Conservation (phyloP, 2,888 invertebrate genomes). For the Tolmerus cingulatus region DNA sequence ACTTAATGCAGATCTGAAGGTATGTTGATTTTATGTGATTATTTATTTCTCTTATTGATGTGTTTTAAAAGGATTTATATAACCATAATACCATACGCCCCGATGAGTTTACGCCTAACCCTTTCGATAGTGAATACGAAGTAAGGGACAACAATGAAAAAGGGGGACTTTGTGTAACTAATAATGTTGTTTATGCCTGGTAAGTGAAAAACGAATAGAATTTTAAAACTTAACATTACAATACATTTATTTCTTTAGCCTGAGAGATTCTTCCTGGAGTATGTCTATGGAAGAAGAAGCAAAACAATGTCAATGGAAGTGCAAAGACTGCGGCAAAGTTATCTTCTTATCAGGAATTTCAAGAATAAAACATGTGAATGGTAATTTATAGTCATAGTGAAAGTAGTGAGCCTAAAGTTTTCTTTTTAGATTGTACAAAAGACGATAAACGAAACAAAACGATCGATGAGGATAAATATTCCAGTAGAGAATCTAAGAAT, state of each 20-base stretch:
- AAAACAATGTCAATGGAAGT: constrained; percentile 73
- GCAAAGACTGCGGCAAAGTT: constrained; percentile 73
- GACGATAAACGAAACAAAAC: neutral
- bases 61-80: constrained; percentile 58
- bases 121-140: constrained; percentile 73
- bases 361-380: constrained; percentile 74
- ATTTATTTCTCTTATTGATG: constrained; percentile 51
- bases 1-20: constrained; percentile 83
- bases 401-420: neutral
- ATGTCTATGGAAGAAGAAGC: constrained; percentile 69
- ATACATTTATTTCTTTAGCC: constrained; percentile 62
- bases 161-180: constrained; percentile 84
- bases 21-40: neutral
- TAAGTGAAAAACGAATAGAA: constrained; percentile 53
- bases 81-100: constrained; percentile 53
- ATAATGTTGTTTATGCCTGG: constrained; percentile 83
- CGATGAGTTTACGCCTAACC: constrained; percentile 68
- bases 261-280: constrained; percentile 75
- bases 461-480: neutral
- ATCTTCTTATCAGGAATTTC: constrained; percentile 73
- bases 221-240: constrained; percentile 25
- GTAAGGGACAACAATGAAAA: constrained; percentile 72
- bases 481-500: neutral
- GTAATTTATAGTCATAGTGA: constrained; percentile 9
- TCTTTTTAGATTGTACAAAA: neutral